Base-by-base conservation (phyloP, 2,113 vertebrate genomes). In the Nesospiza acunhae region DNA sequence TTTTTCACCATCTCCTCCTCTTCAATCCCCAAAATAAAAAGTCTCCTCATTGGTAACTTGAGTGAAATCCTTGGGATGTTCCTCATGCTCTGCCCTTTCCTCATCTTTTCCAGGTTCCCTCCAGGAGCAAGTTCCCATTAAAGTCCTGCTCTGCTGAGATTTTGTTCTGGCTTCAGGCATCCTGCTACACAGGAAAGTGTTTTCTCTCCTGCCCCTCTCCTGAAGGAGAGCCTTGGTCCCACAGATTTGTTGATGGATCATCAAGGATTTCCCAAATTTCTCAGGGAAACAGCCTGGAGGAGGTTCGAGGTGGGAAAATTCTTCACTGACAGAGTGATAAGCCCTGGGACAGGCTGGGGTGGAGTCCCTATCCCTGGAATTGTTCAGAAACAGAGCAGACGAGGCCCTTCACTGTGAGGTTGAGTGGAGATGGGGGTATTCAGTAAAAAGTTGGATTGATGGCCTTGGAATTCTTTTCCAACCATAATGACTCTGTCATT, bases 331-430 rank as follows among this genome's bases (percentile, higher is more conserved):
- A 35, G 52, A 44, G 39, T 4, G 37, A 13, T n/a, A 21, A 58
- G 19, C 9, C n/a, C 39, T 52, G 77, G 26, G 12, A 9, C 31
- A 44, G 22, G 78, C 33, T 24, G 52, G 11, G 33, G 9, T 53
- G 60, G 39, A 46, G 24, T 41, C 24, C 16, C 28, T 46, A 46
- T 21, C 44, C 69, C 53, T 53, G 69, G 53, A 60, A 18, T 74
- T 31, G 46, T 12, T 26, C 26, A 20, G 62, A 53, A 60, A 47
- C 13, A 21, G 30, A 82, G 53, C 15, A 82, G 46, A 59, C 0
- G 0, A 37, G 22, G 18, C 28, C 10, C 23, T 16, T n/a, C 53
- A 8, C 39, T 5, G 11, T 4, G 20, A 3, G 15, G 7, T 5
- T 58, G 69, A 33, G 18, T 49, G 44, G 28, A 30, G 10, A 7